These are phyloP conservation scores for Chloroceryle amazona DNA, from an alignment of 2,797 vertebrate genomes.

Conservation along the genomic window DNA sequence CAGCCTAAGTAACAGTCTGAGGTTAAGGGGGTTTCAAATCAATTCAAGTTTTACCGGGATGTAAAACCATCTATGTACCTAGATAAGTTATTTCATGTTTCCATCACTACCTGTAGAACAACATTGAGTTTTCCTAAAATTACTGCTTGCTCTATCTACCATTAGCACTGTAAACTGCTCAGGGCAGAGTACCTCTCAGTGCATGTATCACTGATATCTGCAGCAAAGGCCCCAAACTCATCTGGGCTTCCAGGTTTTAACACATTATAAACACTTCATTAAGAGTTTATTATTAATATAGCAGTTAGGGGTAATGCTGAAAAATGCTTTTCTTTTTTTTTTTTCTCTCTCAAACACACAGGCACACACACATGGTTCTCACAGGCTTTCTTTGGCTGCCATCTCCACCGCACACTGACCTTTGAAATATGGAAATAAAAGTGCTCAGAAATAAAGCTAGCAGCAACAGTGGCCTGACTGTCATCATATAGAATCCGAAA, in stretches of 20 bases:
- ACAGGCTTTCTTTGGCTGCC: constrained; percentile 70
- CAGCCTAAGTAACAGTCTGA: neutral
- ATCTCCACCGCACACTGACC: constrained; percentile 74
- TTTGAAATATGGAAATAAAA: constrained; percentile 85
- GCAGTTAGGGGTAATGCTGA: neutral
- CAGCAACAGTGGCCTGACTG: constrained; percentile 75
- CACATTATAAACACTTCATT: neutral
- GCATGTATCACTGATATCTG: neutral
- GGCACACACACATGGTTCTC: neutral
- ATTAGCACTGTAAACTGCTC: neutral
- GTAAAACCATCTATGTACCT: neutral
- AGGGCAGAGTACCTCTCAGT: neutral
- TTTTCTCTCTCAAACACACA: neutral
- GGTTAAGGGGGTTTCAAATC: neutral
- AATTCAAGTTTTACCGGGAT: neutral
- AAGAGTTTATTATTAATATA: neutral
- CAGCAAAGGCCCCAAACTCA: neutral
- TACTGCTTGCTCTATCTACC: too few relatives aligned
- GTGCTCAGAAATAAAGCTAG: constrained; percentile 82
- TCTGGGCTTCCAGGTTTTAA: neutral
- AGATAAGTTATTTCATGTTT: neutral
- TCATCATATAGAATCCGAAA: constrained; percentile 77
- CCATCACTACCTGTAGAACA: neutral
- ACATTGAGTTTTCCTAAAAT: neutral
- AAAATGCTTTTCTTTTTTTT: constrained; percentile 32